Evolutionary conservation across 2,797 vertebrate genomes (phyloP).

Genomic region (Danionella dracula): DNA sequence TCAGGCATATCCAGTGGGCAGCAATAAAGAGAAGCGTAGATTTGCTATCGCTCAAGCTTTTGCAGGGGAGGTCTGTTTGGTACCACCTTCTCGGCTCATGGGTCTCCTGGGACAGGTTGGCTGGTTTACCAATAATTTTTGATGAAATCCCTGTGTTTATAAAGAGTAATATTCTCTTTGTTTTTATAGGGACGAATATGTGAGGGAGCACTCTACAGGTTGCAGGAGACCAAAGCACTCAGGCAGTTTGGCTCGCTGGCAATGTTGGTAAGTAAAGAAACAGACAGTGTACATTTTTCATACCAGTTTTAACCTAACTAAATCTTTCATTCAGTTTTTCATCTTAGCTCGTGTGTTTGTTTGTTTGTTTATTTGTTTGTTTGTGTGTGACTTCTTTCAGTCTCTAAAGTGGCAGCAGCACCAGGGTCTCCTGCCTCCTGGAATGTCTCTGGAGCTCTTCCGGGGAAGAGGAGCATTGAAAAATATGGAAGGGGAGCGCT

Average conservation of each 20-base stretch:
- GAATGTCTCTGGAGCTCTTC: constrained; percentile 97
- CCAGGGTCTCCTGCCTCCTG: constrained; percentile 92
- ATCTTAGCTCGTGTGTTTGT: background rate
- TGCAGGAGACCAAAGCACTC: constrained; percentile 45
- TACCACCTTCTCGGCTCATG: constrained; percentile 97
- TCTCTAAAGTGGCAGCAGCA: constrained; percentile 98
- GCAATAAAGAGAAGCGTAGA: constrained; percentile 93
- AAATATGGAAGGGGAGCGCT: constrained; percentile 95
- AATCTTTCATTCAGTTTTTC: background rate
- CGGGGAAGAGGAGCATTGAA: constrained; percentile 95
- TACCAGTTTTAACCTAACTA: too few species aligned
- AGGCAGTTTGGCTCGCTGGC: constrained; percentile 46
- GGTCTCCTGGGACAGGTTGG: constrained; percentile 89
- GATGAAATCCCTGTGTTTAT: background rate
- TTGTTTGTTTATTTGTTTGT: background rate
- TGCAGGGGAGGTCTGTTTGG: constrained; percentile 95
- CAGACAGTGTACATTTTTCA: background rate
- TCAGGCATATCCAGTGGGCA: constrained; percentile 93
- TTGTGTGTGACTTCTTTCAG: constrained; percentile 52
- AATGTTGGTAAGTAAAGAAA: constrained; percentile 36
- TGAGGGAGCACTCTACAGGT: constrained; percentile 43
- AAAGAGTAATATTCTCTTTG: background rate
- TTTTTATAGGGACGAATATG: constrained; percentile 39
- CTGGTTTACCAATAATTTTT: background rate
- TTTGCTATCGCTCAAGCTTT: constrained; percentile 91